phyloP scores from a whole-genome alignment of 2,113 vertebrate species.

The Nymphicus hollandicus region DNA sequence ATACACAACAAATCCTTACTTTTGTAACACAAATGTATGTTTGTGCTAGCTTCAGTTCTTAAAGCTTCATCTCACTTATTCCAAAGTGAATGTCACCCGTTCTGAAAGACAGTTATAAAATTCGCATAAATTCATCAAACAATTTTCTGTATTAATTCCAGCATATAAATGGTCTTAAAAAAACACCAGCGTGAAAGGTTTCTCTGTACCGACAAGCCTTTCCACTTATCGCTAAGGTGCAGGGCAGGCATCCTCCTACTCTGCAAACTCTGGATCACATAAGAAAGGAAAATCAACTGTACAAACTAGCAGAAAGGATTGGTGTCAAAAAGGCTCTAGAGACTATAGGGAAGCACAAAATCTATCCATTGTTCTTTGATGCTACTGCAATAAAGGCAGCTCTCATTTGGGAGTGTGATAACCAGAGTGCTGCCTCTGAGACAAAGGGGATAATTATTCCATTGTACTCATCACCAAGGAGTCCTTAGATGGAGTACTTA shows the following conservation, averaged over 20 bases:
- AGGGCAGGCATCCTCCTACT: neutral
- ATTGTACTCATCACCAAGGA: neutral
- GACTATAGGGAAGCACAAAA: neutral
- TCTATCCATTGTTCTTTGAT: neutral
- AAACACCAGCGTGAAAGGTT: neutral
- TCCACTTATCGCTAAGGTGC: neutral
- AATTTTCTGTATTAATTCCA: neutral
- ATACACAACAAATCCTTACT: neutral
- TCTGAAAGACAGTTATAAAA: neutral
- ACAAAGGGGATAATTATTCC: neutral
- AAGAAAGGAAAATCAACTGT: neutral
- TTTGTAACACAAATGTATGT: rapidly evolving
- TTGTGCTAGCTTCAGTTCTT: neutral
- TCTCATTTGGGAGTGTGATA: neutral
- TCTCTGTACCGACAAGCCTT: neutral
- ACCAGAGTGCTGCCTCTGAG: neutral
- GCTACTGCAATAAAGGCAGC: neutral
- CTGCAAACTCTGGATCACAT: neutral
- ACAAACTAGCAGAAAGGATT: neutral
- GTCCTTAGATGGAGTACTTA: neutral
- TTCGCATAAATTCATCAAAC: neutral
- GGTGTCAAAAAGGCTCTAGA: neutral
- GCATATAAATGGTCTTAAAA: neutral
- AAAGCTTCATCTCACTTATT: neutral
- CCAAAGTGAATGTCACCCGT: neutral